phyloP scores from a whole-genome alignment of 2,797 vertebrate genomes.

The Holocentrus rufus region DNA sequence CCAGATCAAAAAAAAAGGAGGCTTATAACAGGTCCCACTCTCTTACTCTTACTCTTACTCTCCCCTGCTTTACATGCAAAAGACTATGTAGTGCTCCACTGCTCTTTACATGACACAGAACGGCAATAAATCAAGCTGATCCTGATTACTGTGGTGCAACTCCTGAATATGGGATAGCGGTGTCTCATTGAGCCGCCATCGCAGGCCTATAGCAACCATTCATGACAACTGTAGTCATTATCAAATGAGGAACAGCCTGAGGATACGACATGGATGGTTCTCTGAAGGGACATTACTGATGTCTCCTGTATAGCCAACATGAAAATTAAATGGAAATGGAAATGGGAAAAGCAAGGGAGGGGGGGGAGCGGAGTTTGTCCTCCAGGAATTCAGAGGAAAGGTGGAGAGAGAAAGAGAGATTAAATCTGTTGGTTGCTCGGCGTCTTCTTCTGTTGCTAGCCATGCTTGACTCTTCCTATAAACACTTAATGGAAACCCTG shows the following conservation, averaged over 20 bases:
- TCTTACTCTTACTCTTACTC: neutral
- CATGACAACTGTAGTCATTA: constrained; percentile 32
- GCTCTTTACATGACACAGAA: neutral
- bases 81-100: neutral
- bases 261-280: constrained; percentile 34
- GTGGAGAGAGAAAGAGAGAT: neutral
- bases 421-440: constrained; percentile 22
- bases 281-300: constrained; percentile 40
- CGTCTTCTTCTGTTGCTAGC: constrained; percentile 16
- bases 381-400: neutral
- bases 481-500: too few relatives aligned
- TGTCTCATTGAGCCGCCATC: constrained; percentile 16
- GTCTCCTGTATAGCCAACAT: neutral
- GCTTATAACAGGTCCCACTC: neutral
- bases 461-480: constrained; percentile 5
- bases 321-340: constrained; percentile 10
- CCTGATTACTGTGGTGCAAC: constrained; percentile 8
- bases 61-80: neutral
- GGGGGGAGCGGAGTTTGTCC: constrained; percentile 23
- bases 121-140: constrained; percentile 20
- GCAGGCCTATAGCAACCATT: constrained; percentile 8
- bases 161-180: constrained; percentile 18
- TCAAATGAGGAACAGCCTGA: constrained; percentile 40
- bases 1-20: neutral
- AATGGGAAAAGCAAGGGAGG: constrained; percentile 19